These are phyloP conservation scores for Diadegma fenestrale DNA, from an alignment of 2,888 invertebrate species.

Conservation along the genomic window DNA sequence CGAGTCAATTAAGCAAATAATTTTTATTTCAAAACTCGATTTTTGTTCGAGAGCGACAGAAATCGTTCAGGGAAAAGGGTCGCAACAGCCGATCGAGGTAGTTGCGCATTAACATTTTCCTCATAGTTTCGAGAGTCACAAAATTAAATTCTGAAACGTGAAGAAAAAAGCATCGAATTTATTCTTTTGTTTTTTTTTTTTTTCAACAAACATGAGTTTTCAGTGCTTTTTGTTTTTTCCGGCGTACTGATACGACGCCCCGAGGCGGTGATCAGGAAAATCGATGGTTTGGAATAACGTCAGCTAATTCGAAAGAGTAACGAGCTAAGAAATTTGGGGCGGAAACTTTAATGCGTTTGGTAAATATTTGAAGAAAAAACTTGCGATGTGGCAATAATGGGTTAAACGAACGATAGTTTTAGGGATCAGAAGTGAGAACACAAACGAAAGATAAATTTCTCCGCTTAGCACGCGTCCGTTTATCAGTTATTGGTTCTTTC, in stretches of 20 bases:
- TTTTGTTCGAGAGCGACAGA: neutral
- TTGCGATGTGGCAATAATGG: slow-evolving; percentile 44
- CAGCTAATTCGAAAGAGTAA: slow-evolving; percentile 23
- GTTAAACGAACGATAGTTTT: slow-evolving; percentile 36
- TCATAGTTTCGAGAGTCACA: too few species aligned
- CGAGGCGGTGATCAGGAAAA: neutral
- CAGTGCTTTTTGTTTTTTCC: neutral
- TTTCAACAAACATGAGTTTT: too few species aligned
- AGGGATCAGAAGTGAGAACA: slow-evolving; percentile 33
- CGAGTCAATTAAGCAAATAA: neutral
- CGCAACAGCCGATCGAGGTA: neutral
- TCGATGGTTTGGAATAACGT: neutral
- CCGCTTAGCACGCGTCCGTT: slow-evolving; percentile 79
- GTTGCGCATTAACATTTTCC: neutral
- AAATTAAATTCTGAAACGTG: too few species aligned
- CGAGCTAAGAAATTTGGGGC: neutral
- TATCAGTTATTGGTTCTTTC: slow-evolving; percentile 67
- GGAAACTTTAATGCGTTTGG: neutral
- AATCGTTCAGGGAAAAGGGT: neutral
- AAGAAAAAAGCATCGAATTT: too few species aligned
- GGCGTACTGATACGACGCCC: neutral
- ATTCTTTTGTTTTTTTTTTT: too few species aligned
- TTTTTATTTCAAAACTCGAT: neutral
- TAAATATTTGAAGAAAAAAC: slow-evolving; percentile 41
- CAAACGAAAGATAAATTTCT: slow-evolving; percentile 75